A percentile compares a stretch with the other conserved stretches of the same genome.
These are phyloP conservation scores for Drosophila paracracens DNA, from an alignment of 2,888 invertebrate genomes.

Conservation along the genomic window DNA sequence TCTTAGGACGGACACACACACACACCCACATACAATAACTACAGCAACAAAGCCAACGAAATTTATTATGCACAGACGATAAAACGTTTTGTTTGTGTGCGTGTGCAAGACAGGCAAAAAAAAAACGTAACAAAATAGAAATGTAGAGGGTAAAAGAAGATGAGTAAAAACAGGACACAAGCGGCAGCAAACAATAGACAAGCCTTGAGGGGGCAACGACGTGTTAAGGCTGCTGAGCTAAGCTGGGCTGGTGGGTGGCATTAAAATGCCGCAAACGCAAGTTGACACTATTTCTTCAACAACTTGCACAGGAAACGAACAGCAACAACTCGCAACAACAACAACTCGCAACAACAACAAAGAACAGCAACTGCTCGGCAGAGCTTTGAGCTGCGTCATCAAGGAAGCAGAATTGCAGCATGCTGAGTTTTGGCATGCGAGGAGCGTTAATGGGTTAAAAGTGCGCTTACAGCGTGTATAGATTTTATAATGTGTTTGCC, in stretches of 20 bases:
- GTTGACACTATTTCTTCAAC: constrained; percentile 77
- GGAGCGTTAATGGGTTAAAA: constrained; percentile 80
- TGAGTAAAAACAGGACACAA: constrained; percentile 27
- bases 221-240: constrained; percentile 53
- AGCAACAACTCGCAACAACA: neutral
- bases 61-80: constrained; percentile 80
- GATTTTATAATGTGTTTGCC: constrained; percentile 77
- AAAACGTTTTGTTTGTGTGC: constrained; percentile 69
- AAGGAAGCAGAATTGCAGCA: constrained; percentile 47
- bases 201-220: constrained; percentile 46
- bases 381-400: constrained; percentile 52
- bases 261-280: constrained; percentile 75
- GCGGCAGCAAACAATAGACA: constrained; percentile 71
- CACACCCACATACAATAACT: constrained; percentile 14
- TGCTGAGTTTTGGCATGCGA: constrained; percentile 39
- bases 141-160: constrained; percentile 6
- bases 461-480: constrained; percentile 78
- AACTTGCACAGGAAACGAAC: constrained; percentile 39
- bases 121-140: constrained; percentile 8
- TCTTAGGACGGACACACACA: constrained; percentile 14
- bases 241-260: constrained; percentile 42
- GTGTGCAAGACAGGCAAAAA: constrained; percentile 23
- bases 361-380: constrained; percentile 14
- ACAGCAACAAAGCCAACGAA: constrained; percentile 51
- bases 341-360: neutral